Evolutionary conservation across 2,113 vertebrate species (phyloP), one percentile per base, ranked within the genome.

Genomic region (Siphamia tubifer): DNA sequence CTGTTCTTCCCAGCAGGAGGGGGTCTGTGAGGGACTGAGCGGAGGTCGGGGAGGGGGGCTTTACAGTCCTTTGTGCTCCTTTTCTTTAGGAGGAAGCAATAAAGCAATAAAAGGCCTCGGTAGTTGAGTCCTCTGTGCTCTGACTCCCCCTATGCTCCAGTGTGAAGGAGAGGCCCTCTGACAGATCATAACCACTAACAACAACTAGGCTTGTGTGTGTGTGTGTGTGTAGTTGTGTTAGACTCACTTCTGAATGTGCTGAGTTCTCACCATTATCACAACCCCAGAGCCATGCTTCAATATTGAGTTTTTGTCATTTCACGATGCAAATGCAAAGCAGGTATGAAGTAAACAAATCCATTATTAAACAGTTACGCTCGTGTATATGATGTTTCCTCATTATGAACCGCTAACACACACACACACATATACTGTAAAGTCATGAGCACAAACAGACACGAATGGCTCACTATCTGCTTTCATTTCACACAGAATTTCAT

Each of bases 21-120:
- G 6, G 53, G 79, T 48, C 38, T 32, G 55, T 35, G 42, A 40
- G 57, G 76, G 40, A 39, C 45, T 19, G 62, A 15, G 27, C 15
- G 39, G 49, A 25, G 57, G 66, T 38, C 0, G 11, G 6, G 47
- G 32, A 19, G 8, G 57, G 67, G 49, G 47, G 38, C 16, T 56
- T 58, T 53, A 52, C 77, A 39, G 58, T 84, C 63, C 69, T 86
- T 89, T 91, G 86, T 91, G 74, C 73, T 72, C 12, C 67, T 79
- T 87, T 81, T 86, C 77, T 89, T 73, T 81, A 31, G 70, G 79
- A 90, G 86, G 89, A 91, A 91, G 88, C 86, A 89, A 87, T 91
- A 91, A 92, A 92, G 73, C 82, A 84, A 89, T 90, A 88, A 88
- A 87, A 83, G 66, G 51, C 42, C 30, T 38, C 40, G 57, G 66